Base-by-base conservation (phyloP, 2,888 invertebrate genomes). In the Biston stratarius region DNA sequence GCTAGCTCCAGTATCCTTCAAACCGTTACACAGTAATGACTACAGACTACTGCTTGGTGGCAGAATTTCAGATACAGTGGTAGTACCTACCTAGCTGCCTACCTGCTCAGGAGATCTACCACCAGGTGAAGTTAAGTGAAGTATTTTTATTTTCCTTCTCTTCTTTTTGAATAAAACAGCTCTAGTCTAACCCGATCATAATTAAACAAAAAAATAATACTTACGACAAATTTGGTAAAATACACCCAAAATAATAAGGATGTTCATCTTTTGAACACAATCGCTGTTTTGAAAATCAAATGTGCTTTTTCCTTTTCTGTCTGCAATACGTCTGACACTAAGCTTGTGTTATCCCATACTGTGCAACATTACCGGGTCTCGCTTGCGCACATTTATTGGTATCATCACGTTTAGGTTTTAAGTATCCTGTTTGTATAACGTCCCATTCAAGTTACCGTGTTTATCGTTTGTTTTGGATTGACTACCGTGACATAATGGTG, bases 391-490 rank as follows among this genome's bases (percentile, higher is more conserved):
- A 33, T 42, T 47, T 7, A 6, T 5, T 14, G 14, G n/a, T 42
- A 15, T 60, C 24, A 59, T 49, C 59, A 44, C 1, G 14, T 34
- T 42, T 49, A n/a, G 51, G 38, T 38, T 53, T 55, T 42, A 14
- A 42, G 42, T n/a, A 55, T 52, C 51, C 60, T 61, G 52, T 61
- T 61, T 42, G 24, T 12, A n/a, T 42, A 55, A 55, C 42, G n/a
- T 11, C 24, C 42, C 34, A 61, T 51, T 51, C n/a, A 61, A 34
- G 11, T 10, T 11, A 8, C 24, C 6, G 34, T 52, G 42, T 48
- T 49, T 52, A 34, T 14, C 51, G 12, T 14, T 44, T 61, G 60
- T 61, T 61, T 51, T 61, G 33, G 14, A 14, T n/a, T 5, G 36
- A 14, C n/a, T 15, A n/a, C 44, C 0, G 9, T 55, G 42, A 55